A percentile compares a stretch with the other conserved stretches of the same genome.
These are phyloP conservation scores for Trachops cirrhosus DNA, from an alignment of 2,797 vertebrate species.

Conservation along the genomic window DNA sequence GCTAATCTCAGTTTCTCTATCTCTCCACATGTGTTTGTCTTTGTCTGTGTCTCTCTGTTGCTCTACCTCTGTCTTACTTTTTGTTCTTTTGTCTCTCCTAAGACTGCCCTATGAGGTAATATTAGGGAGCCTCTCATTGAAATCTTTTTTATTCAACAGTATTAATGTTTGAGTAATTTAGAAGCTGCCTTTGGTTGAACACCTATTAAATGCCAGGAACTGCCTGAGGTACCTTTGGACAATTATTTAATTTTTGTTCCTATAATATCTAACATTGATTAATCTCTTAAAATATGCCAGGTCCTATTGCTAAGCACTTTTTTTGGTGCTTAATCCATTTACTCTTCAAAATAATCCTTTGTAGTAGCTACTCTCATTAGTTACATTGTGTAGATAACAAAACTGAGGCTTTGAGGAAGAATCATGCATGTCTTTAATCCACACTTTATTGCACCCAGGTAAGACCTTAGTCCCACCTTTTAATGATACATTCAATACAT, in stretches of 20 bases:
- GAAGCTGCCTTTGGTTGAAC: slow-evolving; percentile 23
- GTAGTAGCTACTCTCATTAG: not conserved
- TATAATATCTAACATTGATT: not conserved
- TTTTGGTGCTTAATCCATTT: not conserved
- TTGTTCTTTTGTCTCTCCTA: not conserved
- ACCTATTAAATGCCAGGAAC: not conserved
- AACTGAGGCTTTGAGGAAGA: not conserved
- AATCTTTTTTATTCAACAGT: not conserved
- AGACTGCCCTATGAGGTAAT: not conserved
- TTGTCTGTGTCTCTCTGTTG: not conserved
- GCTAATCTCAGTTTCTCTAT: not conserved
- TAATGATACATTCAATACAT: not conserved
- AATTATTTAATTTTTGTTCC: not conserved
- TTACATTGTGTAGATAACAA: not conserved
- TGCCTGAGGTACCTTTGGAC: not conserved
- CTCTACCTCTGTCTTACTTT: not conserved
- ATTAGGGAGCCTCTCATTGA: not conserved
- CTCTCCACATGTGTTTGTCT: not conserved
- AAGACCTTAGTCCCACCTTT: not conserved
- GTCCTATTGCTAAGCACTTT: not conserved
- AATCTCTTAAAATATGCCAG: not conserved
- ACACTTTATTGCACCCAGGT: not conserved
- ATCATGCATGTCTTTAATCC: not conserved
- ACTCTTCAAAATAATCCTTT: not conserved
- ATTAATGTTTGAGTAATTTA: not conserved